Base-by-base conservation (phyloP, 1,140 invertebrate species). In the Chymomyza costata region DNA sequence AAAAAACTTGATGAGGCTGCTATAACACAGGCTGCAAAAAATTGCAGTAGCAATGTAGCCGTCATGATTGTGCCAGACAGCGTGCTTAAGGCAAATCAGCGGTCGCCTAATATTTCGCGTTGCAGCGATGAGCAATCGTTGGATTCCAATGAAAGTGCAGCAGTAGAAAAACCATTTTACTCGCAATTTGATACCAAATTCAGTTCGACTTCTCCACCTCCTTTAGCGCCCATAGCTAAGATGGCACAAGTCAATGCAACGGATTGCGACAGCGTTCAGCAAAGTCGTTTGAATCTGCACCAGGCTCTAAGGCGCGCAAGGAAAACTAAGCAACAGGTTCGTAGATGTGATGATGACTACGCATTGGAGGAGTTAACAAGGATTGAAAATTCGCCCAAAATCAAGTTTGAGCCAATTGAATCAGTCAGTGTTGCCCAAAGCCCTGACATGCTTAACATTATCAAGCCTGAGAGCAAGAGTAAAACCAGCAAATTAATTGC, bases 291-390 rank as follows among this genome's bases (percentile, higher is more conserved):
- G 41, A 84, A 84, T 57, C 44, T 85, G 19, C 60, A 69, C 0
- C 76, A 85, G 43, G 83, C 80, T 0, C 17, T 85, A 10, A 78
- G 65, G 6, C 63, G 83, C 14, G 80, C 82, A 2, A 53, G 78
- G 6, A 82, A 80, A 21, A 80, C 73, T 1, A 80, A 80, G 48
- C 73, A 80, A n/a, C 74, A 80, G 16, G 74, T 74, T 0, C 55
- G 73, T 0, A 8, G 56, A 0, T 55, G 52, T 38, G 67, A 67
- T 37, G 71, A 80, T 5, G 73, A 80, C 18, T 55, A 69, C 13
- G 44, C 28, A 10, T 2, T 81, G 16, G 74, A 73, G 34, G n/a
- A n/a, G n/a, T 18, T 80, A 34, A 65, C 43, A 11, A 66, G 48
- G 31, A 10, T 32, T 6, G 58, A 71, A 8, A 63, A 38, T 16